Base-by-base conservation (phyloP, 2,888 invertebrate genomes). In the Myopa tessellatipennis region DNA sequence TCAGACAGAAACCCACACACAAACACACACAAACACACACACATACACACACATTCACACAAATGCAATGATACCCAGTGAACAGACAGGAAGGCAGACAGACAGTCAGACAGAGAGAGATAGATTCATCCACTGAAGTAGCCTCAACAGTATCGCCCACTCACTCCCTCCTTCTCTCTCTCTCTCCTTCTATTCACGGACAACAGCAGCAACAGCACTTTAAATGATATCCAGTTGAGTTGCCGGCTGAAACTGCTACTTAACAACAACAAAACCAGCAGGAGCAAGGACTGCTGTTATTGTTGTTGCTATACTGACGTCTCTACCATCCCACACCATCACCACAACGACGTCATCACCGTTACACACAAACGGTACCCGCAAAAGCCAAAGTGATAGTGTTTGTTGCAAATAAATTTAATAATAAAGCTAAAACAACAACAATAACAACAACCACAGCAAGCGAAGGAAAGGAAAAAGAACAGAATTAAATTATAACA, bases 331-430 rank as follows among this genome's bases (percentile, higher is more conserved):
- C 4, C n/a, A 14, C 26, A 40, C 40, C n/a, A 40, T 4, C 5
- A 55, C 10, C n/a, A 55, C 55, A 12, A 6, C 72, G n/a, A n/a
- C 14, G 34, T 34, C 34, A 14, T 18, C 12, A 26, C 72, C 36
- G 18, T 38, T 10, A 34, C 16, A 18, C 63, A 26, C 63, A 40
- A 63, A 63, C n/a, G 50, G 34, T 34, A 50, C 16, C 50, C 61
- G 50, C 68, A 69, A 60, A n/a, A 16, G 60, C 67, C 50, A n/a
- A 58, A 77, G 67, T 65, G 45, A 67, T 58, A 83, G 84, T 85
- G 84, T 84, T 74, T 77, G 70, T 85, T 82, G 83, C 82, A 85
- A 85, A 85, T 85, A 81, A 85, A 85, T 85, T 85, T 85, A 85
- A 85, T 85, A 85, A 85, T 82, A 79, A 84, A 83, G 83, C 82